Evolutionary conservation across 2,113 vertebrate species (phyloP).

Genomic region (Noturus placidus): DNA sequence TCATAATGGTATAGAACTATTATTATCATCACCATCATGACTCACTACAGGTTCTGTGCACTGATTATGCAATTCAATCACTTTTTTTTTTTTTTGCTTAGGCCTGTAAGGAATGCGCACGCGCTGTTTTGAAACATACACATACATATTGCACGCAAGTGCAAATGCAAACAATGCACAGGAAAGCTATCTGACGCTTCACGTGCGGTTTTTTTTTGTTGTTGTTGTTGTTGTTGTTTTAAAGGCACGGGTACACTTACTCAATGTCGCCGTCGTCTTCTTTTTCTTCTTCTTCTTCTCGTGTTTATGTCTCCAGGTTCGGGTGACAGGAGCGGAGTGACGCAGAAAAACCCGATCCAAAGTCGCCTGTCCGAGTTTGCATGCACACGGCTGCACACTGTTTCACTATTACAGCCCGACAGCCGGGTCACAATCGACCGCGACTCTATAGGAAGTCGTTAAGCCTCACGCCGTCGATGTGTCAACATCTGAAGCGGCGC

Average conservation of each 20-base stretch:
- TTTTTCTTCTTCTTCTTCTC: conserved; percentile 24
- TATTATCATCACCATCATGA: not conserved
- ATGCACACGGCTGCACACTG: conserved; percentile 60
- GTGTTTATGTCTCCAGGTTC: conserved; percentile 50
- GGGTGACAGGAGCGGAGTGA: conserved; percentile 50
- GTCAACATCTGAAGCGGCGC: conserved; percentile 23
- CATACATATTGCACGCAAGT: not conserved
- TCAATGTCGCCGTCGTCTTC: conserved; percentile 48
- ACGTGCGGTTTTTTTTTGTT: not conserved
- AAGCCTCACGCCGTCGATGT: conserved; percentile 29
- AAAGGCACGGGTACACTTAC: conserved; percentile 20
- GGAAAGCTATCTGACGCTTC: not conserved
- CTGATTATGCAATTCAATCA: not conserved
- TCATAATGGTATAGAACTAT: not conserved
- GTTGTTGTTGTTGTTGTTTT: too few species aligned
- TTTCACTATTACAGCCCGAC: conserved; percentile 53
- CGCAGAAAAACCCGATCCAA: conserved; percentile 61
- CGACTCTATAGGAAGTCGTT: conserved; percentile 27
- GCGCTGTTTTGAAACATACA: not conserved
- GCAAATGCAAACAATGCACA: not conserved
- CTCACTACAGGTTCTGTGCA: not conserved
- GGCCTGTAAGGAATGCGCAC: conserved; percentile 35
- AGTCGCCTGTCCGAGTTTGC: conserved; percentile 66
- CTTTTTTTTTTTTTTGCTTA: not conserved
- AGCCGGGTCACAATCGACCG: not conserved